Evolutionary conservation across 2,888 invertebrate species (phyloP).

Genomic region (Scelioninae gen. 2): DNA sequence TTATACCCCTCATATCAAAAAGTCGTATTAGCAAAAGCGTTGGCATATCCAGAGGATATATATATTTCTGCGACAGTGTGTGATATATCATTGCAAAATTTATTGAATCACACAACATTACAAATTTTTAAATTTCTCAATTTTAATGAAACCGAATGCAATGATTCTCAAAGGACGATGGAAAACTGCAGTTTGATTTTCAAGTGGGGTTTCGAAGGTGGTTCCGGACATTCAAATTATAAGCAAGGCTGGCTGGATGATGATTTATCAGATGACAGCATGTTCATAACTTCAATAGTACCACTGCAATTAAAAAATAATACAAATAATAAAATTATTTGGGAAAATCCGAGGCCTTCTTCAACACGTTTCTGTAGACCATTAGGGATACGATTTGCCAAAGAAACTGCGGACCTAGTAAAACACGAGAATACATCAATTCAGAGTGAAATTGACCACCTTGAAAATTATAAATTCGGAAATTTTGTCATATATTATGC

Average conservation of each 20-base stretch:
- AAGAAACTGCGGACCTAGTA: neutral
- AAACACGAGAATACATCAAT: neutral
- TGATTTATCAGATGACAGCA: neutral
- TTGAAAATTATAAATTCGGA: neutral
- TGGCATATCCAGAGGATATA: conserved; percentile 5
- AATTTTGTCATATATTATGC: neutral
- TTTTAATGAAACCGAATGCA: no score
- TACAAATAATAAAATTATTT: neutral
- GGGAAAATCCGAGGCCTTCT: conserved; percentile 3
- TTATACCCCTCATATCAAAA: conserved; percentile 8
- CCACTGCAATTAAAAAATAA: neutral
- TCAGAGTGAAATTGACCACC: neutral
- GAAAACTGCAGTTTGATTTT: neutral
- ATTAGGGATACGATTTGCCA: neutral
- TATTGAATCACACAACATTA: neutral
- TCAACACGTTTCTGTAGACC: conserved; percentile 3
- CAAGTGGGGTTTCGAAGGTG: conserved; percentile 3
- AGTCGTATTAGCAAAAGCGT: neutral
- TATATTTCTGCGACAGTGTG: neutral
- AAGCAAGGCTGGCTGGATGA: neutral
- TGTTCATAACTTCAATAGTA: neutral
- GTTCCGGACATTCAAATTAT: conserved; percentile 2
- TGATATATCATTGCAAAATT: neutral
- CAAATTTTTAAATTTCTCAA: neutral
- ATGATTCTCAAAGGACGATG: neutral